Conservation (phyloP, 2,888 invertebrate species). For the Drepana falcataria region DNA sequence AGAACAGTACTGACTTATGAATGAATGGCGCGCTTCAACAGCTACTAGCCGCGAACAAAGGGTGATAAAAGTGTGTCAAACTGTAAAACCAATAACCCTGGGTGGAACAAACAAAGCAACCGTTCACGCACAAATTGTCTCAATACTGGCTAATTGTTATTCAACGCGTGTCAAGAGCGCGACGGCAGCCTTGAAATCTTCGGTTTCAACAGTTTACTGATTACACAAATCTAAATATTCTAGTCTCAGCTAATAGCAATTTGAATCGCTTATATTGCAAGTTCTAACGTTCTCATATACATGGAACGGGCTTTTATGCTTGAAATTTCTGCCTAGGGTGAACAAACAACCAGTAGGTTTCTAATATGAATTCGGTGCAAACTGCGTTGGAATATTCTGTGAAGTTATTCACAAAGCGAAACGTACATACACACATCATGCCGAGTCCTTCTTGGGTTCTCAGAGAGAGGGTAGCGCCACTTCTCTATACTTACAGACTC, state of each 20-base stretch:
- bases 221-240: conserved; percentile 12
- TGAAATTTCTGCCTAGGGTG: neutral
- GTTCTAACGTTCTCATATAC: neutral
- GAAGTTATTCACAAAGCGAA: no score
- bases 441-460: no score
- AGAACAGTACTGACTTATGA: neutral
- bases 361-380: neutral
- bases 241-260: conserved; percentile 6
- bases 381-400: neutral
- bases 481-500: no score
- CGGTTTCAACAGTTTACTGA: conserved; percentile 33
- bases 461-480: no score
- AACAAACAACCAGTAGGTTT: neutral
- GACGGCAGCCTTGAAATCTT: conserved; percentile 42
- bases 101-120: conserved; percentile 6
- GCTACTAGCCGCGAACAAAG: neutral
- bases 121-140: conserved; percentile 13
- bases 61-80: conserved; percentile 4
- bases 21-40: neutral
- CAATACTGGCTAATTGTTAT: conserved; percentile 34
- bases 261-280: neutral
- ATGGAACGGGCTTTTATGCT: neutral
- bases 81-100: conserved; percentile 2
- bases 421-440: no score
- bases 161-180: conserved; percentile 52